phyloP scores from a whole-genome alignment of 2,797 vertebrate species.

The Oreochromis grahami region DNA sequence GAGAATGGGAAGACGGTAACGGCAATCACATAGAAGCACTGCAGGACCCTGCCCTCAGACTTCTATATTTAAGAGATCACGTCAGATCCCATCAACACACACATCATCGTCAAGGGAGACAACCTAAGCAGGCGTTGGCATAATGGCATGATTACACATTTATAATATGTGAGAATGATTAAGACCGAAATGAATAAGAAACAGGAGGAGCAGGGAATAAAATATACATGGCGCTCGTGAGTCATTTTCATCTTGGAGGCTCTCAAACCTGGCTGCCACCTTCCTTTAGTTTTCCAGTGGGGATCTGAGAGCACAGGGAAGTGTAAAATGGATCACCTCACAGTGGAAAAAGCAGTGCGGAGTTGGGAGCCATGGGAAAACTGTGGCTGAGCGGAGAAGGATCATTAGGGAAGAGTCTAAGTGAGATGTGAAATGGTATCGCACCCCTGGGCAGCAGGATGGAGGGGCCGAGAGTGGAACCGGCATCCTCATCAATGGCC shows the following conservation, averaged over 20 bases:
- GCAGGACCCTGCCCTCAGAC: conserved; percentile 1
- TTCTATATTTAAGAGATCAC: conserved; percentile 41
- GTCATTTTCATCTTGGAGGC: conserved; percentile 39
- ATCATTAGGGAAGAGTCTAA: conserved; percentile 38
- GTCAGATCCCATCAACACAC: conserved; percentile 35
- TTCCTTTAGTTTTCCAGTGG: conserved; percentile 40
- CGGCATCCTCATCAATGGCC: conserved; percentile 37
- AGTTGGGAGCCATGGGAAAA: conserved; percentile 44
- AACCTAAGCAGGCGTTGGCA: conserved; percentile 32
- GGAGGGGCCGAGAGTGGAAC: background rate
- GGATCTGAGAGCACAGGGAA: conserved; percentile 20
- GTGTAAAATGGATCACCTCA: conserved; percentile 60
- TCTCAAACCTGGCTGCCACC: conserved; percentile 16
- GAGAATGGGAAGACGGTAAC: conserved; percentile 10
- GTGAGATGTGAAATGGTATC: conserved; percentile 41
- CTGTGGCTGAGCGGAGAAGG: background rate
- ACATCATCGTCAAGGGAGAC: conserved; percentile 24
- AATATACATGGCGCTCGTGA: conserved; percentile 53
- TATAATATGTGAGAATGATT: conserved; percentile 44
- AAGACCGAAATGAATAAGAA: conserved; percentile 40
- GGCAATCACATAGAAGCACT: conserved; percentile 20
- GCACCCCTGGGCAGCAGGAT: conserved; percentile 14
- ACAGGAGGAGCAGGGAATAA: conserved; percentile 28
- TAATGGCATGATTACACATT: conserved; percentile 55
- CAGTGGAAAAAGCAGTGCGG: conserved; percentile 33